Evolutionary conservation across 1,140 invertebrate species (phyloP), one percentile per base, ranked within the genome.

Genomic region (Wasmannia auropunctata): DNA sequence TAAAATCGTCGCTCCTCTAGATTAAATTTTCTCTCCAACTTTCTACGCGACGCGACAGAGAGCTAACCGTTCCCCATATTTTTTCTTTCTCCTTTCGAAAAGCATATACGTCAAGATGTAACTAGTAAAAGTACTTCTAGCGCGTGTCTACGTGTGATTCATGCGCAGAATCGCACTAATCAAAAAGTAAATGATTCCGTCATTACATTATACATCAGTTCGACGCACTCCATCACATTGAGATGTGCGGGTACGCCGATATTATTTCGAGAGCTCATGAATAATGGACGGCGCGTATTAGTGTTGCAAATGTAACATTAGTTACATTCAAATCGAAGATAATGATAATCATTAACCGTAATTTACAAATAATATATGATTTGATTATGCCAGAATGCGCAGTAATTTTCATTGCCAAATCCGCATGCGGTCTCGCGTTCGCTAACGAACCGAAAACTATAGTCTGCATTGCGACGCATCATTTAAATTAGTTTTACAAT

Each of bases 251-350:
- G 81, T 14, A 63, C 22, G 25, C 67, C 7, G 46, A 76, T 83
- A 72, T 83, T 74, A 74, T 83, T 83, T 83, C 37, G 49, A 83
- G 37, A 28, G 14, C 54, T 72, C 65, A 83, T 83, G 79, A 83
- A 83, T 83, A 83, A 83, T 83, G 79, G 34, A 83, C 67, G 31
- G 54, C 31, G 51, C 46, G 40, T 56, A 85, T 85, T 85, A 85
- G 60, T 85, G 58, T 85, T 85, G 81, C 81, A 85, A 85, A 85
- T 85, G 69, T 85, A 77, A 85, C 74, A 63, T 75, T 85, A 85
- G 74, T 85, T 85, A 76, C 81, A 85, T 83, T 58, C 14, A 6
- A 83, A 74, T 75, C 81, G 19, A 85, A 75, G 81, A 85, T 77
- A 85, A 85, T 85, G 60, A 85, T 77, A 85, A 77, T 77, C 81